Percentiles rank a stretch among this genome's conserved stretches.
phyloP scores from a whole-genome alignment of 2,888 invertebrate genomes.

The Trachelus iudaicus region DNA sequence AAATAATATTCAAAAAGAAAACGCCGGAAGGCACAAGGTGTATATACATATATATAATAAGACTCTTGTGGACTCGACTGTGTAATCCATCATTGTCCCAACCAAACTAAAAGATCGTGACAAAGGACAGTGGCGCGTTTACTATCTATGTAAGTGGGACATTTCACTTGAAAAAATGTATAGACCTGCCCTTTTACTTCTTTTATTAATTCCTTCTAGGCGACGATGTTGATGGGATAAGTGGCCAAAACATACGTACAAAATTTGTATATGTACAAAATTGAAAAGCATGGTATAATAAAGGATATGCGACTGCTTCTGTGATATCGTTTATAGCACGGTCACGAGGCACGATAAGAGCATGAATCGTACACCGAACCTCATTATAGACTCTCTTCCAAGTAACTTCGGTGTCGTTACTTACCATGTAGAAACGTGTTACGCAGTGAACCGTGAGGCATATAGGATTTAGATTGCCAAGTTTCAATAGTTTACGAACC shows the following conservation, averaged over 20 bases:
- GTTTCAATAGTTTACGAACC: background rate
- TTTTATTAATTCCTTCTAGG: background rate
- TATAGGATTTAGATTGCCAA: background rate
- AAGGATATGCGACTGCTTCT: background rate
- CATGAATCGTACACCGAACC: background rate
- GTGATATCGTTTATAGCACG: background rate
- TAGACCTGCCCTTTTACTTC: background rate
- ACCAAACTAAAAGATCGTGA: constrained; percentile 18
- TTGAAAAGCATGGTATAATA: background rate
- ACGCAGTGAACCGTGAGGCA: background rate
- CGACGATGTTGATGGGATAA: background rate
- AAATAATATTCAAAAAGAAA: background rate
- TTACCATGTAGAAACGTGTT: background rate
- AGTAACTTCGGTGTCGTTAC: background rate
- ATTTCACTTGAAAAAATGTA: background rate
- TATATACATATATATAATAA: background rate
- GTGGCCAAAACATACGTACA: background rate
- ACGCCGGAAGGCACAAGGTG: background rate
- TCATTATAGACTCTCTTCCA: background rate
- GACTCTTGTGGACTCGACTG: background rate
- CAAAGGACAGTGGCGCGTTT: constrained; percentile 20
- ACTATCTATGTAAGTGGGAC: constrained; percentile 6
- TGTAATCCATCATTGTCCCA: constrained; percentile 18
- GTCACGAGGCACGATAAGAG: background rate
- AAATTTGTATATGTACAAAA: background rate